These are phyloP conservation scores for Tupiocoris notatus DNA, from an alignment of 2,888 invertebrate species.

Conservation along the genomic window DNA sequence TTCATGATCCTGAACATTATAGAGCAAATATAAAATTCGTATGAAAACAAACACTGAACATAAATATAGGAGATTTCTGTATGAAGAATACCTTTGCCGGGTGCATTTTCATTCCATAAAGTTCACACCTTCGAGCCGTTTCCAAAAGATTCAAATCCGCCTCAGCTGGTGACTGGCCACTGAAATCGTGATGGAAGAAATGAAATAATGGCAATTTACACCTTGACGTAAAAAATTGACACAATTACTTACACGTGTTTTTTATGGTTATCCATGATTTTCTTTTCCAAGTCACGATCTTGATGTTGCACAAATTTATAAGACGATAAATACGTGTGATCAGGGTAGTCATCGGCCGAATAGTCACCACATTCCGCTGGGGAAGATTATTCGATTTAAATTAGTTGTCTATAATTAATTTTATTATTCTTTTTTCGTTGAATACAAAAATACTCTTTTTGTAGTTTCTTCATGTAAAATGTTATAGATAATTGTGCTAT, in stretches of 20 bases:
- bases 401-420: not conserved
- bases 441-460: no score
- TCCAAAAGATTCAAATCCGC: slow-evolving; percentile 96
- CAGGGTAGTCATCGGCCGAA: slow-evolving; percentile 90
- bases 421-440: no score
- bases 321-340: slow-evolving; percentile 92
- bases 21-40: slow-evolving; percentile 60
- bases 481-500: no score
- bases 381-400: slow-evolving; percentile 48
- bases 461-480: no score
- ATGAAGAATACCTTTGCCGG: slow-evolving; percentile 71
- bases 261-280: slow-evolving; percentile 99
- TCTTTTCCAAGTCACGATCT: slow-evolving; percentile 85
- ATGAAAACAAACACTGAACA: slow-evolving; percentile 57
- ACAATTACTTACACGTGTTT: slow-evolving; percentile 86
- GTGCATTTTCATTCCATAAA: slow-evolving; percentile 98
- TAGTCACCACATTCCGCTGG: slow-evolving; percentile 94
- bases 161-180: slow-evolving; percentile 95
- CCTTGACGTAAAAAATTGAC: no score
- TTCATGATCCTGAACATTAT: slow-evolving; percentile 85
- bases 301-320: slow-evolving; percentile 96
- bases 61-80: not conserved
- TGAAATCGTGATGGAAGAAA: no score
- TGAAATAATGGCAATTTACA: no score
- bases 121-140: slow-evolving; percentile 96